phyloP scores from a whole-genome alignment of 1,140 invertebrate species.

The Teleopsis dalmanni region DNA sequence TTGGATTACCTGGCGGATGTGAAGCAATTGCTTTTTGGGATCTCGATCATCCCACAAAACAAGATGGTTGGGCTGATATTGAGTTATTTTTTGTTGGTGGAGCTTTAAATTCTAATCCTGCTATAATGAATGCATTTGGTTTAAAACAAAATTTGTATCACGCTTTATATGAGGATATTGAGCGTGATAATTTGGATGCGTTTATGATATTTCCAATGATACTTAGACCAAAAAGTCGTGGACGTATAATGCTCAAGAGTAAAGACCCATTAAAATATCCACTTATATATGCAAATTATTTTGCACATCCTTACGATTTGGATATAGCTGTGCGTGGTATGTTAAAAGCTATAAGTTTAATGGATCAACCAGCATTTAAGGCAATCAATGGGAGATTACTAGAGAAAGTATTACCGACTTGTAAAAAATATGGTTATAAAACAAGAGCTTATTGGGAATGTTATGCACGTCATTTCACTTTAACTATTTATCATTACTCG shows the following conservation, averaged over 20 bases:
- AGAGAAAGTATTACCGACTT: constrained; percentile 55
- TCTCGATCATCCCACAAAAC: constrained; percentile 51
- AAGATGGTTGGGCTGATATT: constrained; percentile 60
- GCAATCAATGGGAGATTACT: constrained; percentile 54
- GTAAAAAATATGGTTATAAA: constrained; percentile 54
- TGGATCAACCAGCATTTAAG: constrained; percentile 52
- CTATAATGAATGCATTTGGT: constrained; percentile 50
- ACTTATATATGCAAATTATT: constrained; percentile 75
- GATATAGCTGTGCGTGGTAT: constrained; percentile 57
- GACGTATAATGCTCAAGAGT: constrained; percentile 58
- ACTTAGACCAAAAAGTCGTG: constrained; percentile 65
- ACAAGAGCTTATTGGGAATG: constrained; percentile 69
- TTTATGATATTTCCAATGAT: constrained; percentile 65
- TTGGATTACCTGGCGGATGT: constrained; percentile 68
- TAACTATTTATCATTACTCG: constrained; percentile 68
- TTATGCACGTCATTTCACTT: constrained; percentile 56
- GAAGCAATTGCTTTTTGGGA: constrained; percentile 72
- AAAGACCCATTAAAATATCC: constrained; percentile 69
- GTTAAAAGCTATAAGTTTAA: constrained; percentile 51
- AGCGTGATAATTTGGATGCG: constrained; percentile 44
- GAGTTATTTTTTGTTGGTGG: constrained; percentile 59
- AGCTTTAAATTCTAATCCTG: constrained; percentile 47
- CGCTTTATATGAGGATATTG: constrained; percentile 47
- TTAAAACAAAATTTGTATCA: constrained; percentile 52
- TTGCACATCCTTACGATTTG: constrained; percentile 54